A percentile compares a stretch with the other conserved stretches of the same genome.
Evolutionary conservation across 1,140 invertebrate species (phyloP).

Genomic region (Drosophila sucinea): DNA sequence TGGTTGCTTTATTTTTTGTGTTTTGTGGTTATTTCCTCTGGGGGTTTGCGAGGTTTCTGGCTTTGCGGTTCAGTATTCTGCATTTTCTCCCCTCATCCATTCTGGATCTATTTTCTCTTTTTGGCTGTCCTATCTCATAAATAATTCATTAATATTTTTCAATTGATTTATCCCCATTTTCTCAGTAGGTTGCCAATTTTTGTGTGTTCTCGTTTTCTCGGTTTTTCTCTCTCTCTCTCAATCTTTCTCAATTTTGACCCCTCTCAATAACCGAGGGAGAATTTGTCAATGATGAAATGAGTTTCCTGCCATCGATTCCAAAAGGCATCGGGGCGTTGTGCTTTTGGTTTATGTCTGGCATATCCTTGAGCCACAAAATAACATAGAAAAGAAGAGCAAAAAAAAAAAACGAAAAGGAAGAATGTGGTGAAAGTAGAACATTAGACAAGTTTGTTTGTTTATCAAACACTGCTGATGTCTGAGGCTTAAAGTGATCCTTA

Average conservation of each 20-base stretch:
- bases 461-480: slow-evolving; percentile 35
- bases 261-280: slow-evolving; percentile 24
- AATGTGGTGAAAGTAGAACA: slow-evolving; percentile 39
- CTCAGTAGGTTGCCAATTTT: slow-evolving; percentile 20
- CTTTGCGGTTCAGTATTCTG: slow-evolving; percentile 11
- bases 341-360: slow-evolving; percentile 26
- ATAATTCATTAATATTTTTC: slow-evolving; percentile 77
- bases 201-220: slow-evolving; percentile 17
- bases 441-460: slow-evolving; percentile 61
- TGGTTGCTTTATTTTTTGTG: background rate
- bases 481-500: slow-evolving; percentile 41
- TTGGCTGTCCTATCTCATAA: slow-evolving; percentile 55
- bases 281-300: slow-evolving; percentile 58
- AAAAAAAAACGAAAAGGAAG: slow-evolving; percentile 7
- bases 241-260: background rate
- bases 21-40: slow-evolving; percentile 39
- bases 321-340: slow-evolving; percentile 10
- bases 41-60: slow-evolving; percentile 15
- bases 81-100: slow-evolving; percentile 30
- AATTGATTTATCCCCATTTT: slow-evolving; percentile 69
- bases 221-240: background rate
- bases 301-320: slow-evolving; percentile 32
- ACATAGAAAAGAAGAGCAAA: background rate
- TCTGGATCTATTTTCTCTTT: slow-evolving; percentile 1
- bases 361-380: slow-evolving; percentile 34